Percentiles rank a stretch among this genome's conserved stretches.
These are phyloP conservation scores for Bubo scandiacus DNA, from an alignment of 2,113 vertebrate species.

Conservation along the genomic window DNA sequence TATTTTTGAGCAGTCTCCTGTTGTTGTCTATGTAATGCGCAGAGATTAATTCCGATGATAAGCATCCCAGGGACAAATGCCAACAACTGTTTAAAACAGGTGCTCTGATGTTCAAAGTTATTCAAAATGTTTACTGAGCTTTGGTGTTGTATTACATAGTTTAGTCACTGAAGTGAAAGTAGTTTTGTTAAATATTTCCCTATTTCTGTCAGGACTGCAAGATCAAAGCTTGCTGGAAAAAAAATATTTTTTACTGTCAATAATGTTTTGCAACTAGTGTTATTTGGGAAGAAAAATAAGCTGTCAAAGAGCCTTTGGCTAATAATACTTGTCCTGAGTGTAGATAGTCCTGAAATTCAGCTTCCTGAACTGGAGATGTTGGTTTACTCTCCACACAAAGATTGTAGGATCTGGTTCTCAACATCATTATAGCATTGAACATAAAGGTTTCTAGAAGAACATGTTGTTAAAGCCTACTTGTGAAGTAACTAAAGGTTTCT, in stretches of 20 bases:
- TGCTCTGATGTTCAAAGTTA: constrained; percentile 45
- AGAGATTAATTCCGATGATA: neutral
- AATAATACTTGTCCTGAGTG: neutral
- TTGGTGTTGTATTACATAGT: neutral
- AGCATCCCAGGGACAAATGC: neutral
- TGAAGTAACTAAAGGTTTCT: neutral
- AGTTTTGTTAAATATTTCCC: constrained; percentile 17
- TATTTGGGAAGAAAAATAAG: neutral
- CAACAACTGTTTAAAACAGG: constrained; percentile 28
- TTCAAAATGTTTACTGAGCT: constrained; percentile 21
- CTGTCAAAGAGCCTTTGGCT: neutral
- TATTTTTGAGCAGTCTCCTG: neutral
- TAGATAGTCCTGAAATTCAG: neutral
- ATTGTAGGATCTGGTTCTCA: neutral
- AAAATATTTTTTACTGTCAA: neutral
- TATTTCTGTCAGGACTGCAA: neutral
- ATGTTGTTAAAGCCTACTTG: accelerated
- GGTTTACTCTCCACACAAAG: neutral
- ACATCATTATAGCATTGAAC: neutral
- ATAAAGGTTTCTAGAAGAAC: neutral
- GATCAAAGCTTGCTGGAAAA: constrained; percentile 23
- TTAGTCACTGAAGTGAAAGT: constrained; percentile 10
- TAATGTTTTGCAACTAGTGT: neutral
- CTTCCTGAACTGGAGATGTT: neutral
- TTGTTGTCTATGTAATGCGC: neutral